Evolutionary conservation across 2,797 vertebrate species (phyloP).

Genomic region (Chiroxiphia lanceolata): DNA sequence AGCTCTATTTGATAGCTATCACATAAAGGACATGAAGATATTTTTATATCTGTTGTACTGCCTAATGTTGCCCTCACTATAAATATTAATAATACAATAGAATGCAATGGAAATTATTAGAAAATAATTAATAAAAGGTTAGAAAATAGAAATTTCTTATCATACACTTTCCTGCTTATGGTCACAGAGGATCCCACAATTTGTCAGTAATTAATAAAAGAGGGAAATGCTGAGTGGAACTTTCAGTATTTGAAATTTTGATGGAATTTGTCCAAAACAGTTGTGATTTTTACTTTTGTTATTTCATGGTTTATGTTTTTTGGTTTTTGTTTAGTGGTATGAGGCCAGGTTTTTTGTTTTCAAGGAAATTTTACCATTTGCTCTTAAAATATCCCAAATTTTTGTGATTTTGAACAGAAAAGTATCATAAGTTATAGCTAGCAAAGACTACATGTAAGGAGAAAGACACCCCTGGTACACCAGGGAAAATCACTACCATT

Average conservation of each 20-base stretch:
- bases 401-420: neutral
- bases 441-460: neutral
- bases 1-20: neutral
- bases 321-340: neutral
- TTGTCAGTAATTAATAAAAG: neutral
- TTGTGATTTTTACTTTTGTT: neutral
- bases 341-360: rapidly evolving
- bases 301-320: neutral
- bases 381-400: neutral
- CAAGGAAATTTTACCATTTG: neutral
- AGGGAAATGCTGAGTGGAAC: neutral
- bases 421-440: neutral
- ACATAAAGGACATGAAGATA: neutral
- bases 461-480: neutral
- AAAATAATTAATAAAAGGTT: neutral
- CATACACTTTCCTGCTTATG: neutral
- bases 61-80: neutral
- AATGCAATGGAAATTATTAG: neutral
- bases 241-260: neutral
- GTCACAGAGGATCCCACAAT: neutral
- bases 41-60: neutral
- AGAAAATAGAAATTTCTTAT: neutral
- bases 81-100: neutral
- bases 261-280: neutral
- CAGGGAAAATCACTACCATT: neutral